Base-by-base conservation (phyloP, 2,113 vertebrate genomes). In the Scalopus aquaticus region DNA sequence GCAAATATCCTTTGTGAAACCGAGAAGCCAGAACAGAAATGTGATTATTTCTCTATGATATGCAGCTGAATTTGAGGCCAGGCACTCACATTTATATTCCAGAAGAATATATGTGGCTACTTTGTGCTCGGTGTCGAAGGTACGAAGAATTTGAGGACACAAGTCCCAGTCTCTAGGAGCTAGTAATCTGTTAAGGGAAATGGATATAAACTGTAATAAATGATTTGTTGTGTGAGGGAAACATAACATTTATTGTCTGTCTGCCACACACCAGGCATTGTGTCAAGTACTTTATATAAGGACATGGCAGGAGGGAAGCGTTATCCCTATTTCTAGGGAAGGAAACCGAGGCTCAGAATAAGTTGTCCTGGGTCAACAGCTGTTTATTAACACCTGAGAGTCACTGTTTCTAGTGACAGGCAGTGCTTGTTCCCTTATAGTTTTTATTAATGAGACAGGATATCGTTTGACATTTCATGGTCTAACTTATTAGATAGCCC, bases 11-110 rank as follows among this genome's bases (percentile, higher is more conserved):
- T 24, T 77, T 81, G 28, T 73, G 44, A 78, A 81, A 78, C 9
- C 30, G 62, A 89, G 62, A 60, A 49, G n/a, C 39, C 28, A 54
- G 62, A 78, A 69, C 11, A 88, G 56, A 88, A 84, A 88, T 58
- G 13, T 91, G 65, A 46, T 90, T 89, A 83, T 94, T 94, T 87
- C 54, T 91, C 9, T 60, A 56, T 89, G 60, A 49, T 26, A 30
- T 9, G 16, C 9, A 73, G 58, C 62, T 58, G 73, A 94, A 82
- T 84, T 70, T 51, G 54, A 91, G 86, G 72, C 72, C 64, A 90
- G 91, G 81, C 80, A 35, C 35, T 86, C 70, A 76, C 13, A 28
- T 80, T 91, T 44, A 69, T 74, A 77, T 85, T 86, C 70, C 76
- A 90, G 67, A 92, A 67, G 46, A 67, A 91, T 24, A 67, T 49